Evolutionary conservation across 2,113 vertebrate species (phyloP).

Genomic region (Pseudopodoces humilis): DNA sequence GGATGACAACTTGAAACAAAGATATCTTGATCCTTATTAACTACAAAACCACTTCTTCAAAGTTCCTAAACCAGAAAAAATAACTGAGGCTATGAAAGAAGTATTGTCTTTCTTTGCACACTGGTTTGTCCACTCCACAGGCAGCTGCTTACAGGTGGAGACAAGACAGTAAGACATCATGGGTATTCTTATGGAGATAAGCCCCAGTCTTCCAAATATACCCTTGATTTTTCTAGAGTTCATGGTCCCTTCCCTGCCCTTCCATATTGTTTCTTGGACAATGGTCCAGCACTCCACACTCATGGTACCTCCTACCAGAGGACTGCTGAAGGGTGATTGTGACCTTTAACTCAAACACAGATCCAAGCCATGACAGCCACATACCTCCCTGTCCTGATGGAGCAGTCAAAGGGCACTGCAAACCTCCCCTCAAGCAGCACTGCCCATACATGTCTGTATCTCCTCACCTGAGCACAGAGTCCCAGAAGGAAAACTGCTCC

Average conservation of each 20-base stretch:
- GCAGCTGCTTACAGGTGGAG: background rate
- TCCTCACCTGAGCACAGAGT: background rate
- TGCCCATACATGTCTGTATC: background rate
- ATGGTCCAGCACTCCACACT: background rate
- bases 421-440: fast-evolving
- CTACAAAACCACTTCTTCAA: background rate
- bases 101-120: background rate
- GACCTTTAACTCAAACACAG: background rate
- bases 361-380: background rate
- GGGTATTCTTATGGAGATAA: background rate
- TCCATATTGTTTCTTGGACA: background rate
- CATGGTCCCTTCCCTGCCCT: background rate
- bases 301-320: background rate
- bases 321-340: background rate
- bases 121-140: background rate
- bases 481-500: background rate
- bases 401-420: background rate
- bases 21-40: background rate
- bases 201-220: background rate
- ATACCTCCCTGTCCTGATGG: fast-evolving
- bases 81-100: background rate
- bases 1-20: background rate
- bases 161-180: background rate
- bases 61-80: background rate
- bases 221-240: background rate